Evolutionary conservation across 2,888 invertebrate species (phyloP).

Genomic region (Epiperipatus broadwayi): DNA sequence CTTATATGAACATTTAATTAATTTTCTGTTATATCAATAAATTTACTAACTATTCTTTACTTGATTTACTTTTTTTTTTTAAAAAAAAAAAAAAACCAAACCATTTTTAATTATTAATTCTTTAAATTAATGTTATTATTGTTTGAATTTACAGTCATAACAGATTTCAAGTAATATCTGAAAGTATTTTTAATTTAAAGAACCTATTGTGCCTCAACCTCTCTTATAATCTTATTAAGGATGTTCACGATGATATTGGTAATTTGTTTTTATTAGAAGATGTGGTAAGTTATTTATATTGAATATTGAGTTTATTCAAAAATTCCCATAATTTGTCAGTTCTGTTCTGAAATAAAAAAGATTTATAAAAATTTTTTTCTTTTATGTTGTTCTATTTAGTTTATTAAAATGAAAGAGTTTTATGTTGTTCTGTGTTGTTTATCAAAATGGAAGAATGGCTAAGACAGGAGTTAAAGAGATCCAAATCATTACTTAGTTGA

Average conservation of each 20-base stretch:
- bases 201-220: constrained; percentile 50
- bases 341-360: too few species aligned
- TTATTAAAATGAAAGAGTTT: too few species aligned
- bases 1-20: neutral
- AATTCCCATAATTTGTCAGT: too few species aligned
- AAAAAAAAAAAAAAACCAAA: neutral
- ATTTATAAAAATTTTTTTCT: too few species aligned
- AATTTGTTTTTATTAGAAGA: constrained; percentile 56
- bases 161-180: constrained; percentile 18
- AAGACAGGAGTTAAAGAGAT: too few species aligned
- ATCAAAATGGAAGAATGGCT: too few species aligned
- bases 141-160: constrained; percentile 17
- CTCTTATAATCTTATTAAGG: constrained; percentile 49
- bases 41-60: neutral
- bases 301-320: too few species aligned
- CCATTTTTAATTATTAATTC: neutral
- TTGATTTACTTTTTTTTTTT: neutral
- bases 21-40: neutral
- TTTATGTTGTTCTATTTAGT: too few species aligned
- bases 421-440: too few species aligned
- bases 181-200: constrained; percentile 44
- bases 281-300: constrained; percentile 39
- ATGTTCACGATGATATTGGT: constrained; percentile 49
- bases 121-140: neutral
- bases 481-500: too few species aligned